These are phyloP conservation scores for Equus przewalskii DNA, from an alignment of 2,113 vertebrate species.

Conservation along the genomic window DNA sequence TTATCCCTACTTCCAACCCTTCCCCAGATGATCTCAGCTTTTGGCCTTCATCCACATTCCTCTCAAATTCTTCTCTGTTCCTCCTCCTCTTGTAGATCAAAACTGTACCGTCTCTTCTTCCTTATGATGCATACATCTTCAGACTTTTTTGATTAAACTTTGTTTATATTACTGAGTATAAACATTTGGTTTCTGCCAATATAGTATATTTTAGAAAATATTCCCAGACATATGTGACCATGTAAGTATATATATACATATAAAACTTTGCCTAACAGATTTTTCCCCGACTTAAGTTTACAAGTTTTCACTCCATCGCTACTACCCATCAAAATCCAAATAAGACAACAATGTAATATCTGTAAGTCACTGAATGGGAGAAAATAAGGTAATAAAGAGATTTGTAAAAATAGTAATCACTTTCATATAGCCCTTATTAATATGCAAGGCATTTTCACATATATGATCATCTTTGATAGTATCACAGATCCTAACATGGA, in stretches of 20 bases:
- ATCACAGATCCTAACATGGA: neutral
- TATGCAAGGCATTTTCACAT: neutral
- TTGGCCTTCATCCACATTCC: neutral
- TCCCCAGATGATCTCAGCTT: neutral
- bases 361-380: neutral
- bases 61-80: neutral
- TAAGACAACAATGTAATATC: neutral
- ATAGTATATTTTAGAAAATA: constrained; percentile 20
- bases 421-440: neutral
- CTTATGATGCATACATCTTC: neutral
- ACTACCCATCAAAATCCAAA: neutral
- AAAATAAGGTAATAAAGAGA: neutral
- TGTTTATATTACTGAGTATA: neutral
- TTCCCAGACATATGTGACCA: neutral
- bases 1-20: neutral
- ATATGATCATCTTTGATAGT: neutral
- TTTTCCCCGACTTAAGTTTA: neutral
- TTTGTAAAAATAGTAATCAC: neutral
- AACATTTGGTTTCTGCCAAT: neutral
- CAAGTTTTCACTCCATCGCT: neutral
- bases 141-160: neutral
- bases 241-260: neutral
- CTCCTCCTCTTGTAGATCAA: neutral
- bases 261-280: neutral
- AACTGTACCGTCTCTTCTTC: neutral